Evolutionary conservation across 2,888 invertebrate species (phyloP).

Genomic region (Biston betularia): DNA sequence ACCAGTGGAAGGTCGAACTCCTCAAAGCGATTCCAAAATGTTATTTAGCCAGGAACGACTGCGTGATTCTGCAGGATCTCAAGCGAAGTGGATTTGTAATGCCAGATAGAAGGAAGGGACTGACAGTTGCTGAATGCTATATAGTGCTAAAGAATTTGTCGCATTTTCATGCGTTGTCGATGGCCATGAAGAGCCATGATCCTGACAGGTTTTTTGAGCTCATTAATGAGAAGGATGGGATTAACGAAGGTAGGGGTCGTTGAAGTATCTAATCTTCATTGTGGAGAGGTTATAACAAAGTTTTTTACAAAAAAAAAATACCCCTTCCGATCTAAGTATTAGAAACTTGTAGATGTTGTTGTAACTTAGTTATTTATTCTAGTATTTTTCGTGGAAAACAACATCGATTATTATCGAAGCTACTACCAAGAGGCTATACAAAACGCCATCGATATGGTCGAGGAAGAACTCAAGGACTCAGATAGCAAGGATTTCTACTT

Average conservation of each 20-base stretch:
- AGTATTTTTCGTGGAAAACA: conserved; percentile 88
- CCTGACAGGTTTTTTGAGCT: conserved; percentile 85
- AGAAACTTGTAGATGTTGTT: no score
- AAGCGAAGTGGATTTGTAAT: conserved; percentile 87
- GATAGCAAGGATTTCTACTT: conserved; percentile 84
- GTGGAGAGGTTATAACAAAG: no score
- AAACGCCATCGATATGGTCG: conserved; percentile 89
- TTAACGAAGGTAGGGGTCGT: conserved; percentile 71
- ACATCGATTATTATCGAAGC: conserved; percentile 89
- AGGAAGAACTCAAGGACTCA: conserved; percentile 67
- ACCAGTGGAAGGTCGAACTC: conserved; percentile 71
- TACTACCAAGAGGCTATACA: conserved; percentile 88
- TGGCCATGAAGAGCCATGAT: conserved; percentile 87
- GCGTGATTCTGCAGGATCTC: conserved; percentile 87
- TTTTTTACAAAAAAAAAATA: no score
- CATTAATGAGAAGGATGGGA: conserved; percentile 76
- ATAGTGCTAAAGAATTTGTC: conserved; percentile 87
- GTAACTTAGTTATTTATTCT: conserved; percentile 33
- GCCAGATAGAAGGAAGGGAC: conserved; percentile 87
- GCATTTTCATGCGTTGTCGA: conserved; percentile 88
- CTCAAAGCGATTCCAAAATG: conserved; percentile 87
- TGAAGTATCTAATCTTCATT: not conserved
- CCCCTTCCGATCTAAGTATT: no score
- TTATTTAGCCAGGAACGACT: conserved; percentile 85
- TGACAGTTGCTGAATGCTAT: conserved; percentile 87